These are phyloP conservation scores for Ctenoplectra terminalis DNA, from an alignment of 1,140 invertebrate genomes.

Conservation along the genomic window DNA sequence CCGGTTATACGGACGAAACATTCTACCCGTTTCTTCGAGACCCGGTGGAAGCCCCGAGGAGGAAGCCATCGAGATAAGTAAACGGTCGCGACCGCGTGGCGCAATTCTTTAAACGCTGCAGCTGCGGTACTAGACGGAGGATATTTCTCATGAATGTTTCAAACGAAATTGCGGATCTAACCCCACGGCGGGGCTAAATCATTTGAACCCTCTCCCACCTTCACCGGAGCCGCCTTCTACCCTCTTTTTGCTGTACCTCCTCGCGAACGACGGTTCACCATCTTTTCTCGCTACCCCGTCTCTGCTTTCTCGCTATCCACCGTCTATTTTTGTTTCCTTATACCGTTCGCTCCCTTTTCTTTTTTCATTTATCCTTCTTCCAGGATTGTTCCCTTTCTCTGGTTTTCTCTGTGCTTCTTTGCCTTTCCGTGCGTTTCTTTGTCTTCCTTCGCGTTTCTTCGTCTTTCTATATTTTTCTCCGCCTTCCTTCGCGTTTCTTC, in stretches of 20 bases:
- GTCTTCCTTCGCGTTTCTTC: neutral
- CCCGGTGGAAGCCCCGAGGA: constrained; percentile 55
- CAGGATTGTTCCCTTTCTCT: constrained; percentile 19
- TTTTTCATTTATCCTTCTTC: neutral
- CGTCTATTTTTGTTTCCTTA: constrained; percentile 6
- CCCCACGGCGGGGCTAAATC: constrained; percentile 78
- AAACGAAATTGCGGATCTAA: constrained; percentile 81
- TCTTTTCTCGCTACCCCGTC: constrained; percentile 41
- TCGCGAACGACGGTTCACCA: constrained; percentile 33
- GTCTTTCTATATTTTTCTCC: too few species aligned
- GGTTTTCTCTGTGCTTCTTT: too few species aligned
- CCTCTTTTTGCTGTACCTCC: neutral
- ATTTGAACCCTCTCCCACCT: constrained; percentile 71
- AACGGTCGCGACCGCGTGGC: constrained; percentile 74
- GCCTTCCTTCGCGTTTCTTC: neutral
- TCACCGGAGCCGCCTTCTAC: constrained; percentile 8
- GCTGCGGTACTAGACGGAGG: constrained; percentile 71
- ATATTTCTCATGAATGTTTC: constrained; percentile 82
- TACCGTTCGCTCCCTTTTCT: constrained; percentile 21
- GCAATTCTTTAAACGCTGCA: constrained; percentile 77
- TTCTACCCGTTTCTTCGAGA: constrained; percentile 56
- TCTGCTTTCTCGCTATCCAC: neutral
- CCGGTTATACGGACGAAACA: constrained; percentile 73
- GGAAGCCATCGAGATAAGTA: constrained; percentile 76
- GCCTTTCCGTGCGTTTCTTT: too few species aligned